phyloP scores from a whole-genome alignment of 1,140 invertebrate species.

The Lamellibrachia luymesi region DNA sequence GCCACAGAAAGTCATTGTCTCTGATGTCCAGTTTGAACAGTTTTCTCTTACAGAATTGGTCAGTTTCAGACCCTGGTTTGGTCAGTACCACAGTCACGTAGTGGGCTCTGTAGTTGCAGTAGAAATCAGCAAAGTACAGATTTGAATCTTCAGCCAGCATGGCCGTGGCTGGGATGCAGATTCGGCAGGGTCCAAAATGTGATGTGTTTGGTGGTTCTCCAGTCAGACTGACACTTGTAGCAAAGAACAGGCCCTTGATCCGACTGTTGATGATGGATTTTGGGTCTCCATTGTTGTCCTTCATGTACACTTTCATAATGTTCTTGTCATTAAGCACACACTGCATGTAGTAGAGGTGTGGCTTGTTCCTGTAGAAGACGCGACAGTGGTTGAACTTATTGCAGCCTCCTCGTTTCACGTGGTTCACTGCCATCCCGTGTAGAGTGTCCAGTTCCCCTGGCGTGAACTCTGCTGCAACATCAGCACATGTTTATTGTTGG shows the following conservation, averaged over 20 bases:
- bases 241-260: conserved; percentile 17
- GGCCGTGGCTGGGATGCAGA: background rate
- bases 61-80: background rate
- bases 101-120: conserved; percentile 16
- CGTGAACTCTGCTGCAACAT: background rate
- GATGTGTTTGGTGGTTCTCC: background rate
- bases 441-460: background rate
- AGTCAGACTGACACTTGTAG: background rate
- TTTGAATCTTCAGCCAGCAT: background rate
- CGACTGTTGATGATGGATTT: conserved; percentile 18
- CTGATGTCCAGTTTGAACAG: background rate
- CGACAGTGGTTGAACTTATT: background rate
- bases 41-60: conserved; percentile 17
- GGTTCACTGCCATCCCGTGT: background rate
- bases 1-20: conserved; percentile 14
- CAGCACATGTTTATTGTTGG: background rate
- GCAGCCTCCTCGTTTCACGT: background rate
- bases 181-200: background rate
- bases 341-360: too few relatives aligned
- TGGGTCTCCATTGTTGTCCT: conserved; percentile 22
- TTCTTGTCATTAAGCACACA: too few relatives aligned
- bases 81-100: conserved; percentile 22
- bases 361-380: too few relatives aligned
- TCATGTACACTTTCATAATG: conserved; percentile 4
- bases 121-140: conserved; percentile 29